Evolutionary conservation across 2,113 vertebrate species (phyloP).

Genomic region (Cephalopholis sonnerati): DNA sequence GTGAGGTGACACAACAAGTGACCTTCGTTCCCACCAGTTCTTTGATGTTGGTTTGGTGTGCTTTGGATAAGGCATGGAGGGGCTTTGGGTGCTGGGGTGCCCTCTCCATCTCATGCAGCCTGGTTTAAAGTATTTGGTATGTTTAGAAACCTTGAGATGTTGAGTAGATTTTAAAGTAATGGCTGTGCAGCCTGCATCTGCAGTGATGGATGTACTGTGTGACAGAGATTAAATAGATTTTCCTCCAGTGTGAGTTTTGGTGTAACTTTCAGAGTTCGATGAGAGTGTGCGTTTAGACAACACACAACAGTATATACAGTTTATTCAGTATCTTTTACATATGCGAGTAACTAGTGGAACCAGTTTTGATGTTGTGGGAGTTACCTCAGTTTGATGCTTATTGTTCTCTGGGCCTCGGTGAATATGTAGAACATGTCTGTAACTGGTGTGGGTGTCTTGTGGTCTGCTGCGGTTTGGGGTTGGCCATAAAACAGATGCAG

Average conservation of each 20-base stretch:
- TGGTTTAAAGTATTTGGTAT: neutral
- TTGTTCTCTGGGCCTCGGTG: conserved; percentile 32
- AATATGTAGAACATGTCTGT: conserved; percentile 38
- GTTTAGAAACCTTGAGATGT: neutral
- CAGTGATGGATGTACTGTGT: neutral
- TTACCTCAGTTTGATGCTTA: conserved; percentile 19
- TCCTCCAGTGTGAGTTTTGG: no score
- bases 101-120: no score
- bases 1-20: no score
- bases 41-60: no score
- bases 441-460: conserved; percentile 50
- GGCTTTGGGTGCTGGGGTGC: no score
- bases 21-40: no score
- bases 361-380: conserved; percentile 33
- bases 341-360: neutral
- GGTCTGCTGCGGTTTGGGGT: conserved; percentile 58
- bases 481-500: conserved; percentile 57
- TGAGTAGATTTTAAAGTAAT: neutral
- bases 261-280: neutral
- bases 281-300: neutral
- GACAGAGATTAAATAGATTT: neutral
- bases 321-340: neutral
- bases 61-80: no score
- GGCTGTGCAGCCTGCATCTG: neutral
- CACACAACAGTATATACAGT: neutral